Base-by-base conservation (phyloP, 1,140 invertebrate genomes). In the Calliphora vicina region DNA sequence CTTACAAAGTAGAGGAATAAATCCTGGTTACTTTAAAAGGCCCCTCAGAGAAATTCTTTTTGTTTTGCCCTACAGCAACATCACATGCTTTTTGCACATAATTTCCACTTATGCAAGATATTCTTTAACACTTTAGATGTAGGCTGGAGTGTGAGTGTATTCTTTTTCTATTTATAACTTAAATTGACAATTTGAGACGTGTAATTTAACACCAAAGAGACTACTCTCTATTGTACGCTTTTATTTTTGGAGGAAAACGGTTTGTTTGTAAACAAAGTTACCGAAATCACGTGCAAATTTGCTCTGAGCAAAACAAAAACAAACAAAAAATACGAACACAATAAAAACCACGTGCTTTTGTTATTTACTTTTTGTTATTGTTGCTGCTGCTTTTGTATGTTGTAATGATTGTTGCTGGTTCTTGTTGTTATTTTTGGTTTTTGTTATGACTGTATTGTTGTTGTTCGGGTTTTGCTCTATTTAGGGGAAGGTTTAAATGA, bases 241-340 rank as follows among this genome's bases (percentile, higher is more conserved):
- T 10, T 67, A 4, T 67, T 5, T 67, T 67, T 67, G 20, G 23
- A 67, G 20, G 23, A 67, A 45, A 23, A 43, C n/a, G 23, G 9
- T 20, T 78, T 78, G 74, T 78, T 78, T 78, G 74, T 78, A 78
- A 78, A 78, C 74, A 78, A 78, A 78, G 35, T 20, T 12, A 8
- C 9, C 73, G 17, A 78, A 78, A 45, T 78, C 74, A 78, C 73
- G 73, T 76, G 73, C 35, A 17, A 6, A n/a, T 35, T 35, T 29
- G 29, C 73, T 35, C n/a, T 3, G 17, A 76, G n/a, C 27, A 76
- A 35, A 57, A 57, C 50, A 57, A 57, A 35, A 35, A 35, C n/a
- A n/a, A n/a, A n/a, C n/a, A n/a, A n/a, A n/a, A n/a, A n/a, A n/a
- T n/a, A n/a, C n/a, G n/a, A 57, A n/a, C 50, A 57, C 2, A 57